A percentile compares a stretch with the other conserved stretches of the same genome.
These are phyloP conservation scores for Neomorphus geoffroyi DNA, from an alignment of 2,797 vertebrate genomes.

Conservation along the genomic window DNA sequence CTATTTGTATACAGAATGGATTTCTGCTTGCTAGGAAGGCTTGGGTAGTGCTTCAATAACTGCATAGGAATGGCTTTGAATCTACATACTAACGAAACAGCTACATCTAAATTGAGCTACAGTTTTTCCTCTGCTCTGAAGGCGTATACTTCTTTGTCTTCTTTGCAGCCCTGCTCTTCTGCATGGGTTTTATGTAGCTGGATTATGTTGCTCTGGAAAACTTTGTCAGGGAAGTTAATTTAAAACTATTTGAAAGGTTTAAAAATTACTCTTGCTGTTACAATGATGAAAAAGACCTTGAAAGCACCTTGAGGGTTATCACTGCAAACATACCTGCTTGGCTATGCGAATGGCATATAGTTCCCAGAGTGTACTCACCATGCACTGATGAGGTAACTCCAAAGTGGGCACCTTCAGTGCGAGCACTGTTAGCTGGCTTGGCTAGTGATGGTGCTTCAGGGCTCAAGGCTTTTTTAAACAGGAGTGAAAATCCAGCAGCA, in stretches of 20 bases:
- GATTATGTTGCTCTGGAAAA: background rate
- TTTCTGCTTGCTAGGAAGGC: background rate
- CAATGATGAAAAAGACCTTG: background rate
- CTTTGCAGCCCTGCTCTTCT: background rate
- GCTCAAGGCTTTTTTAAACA: background rate
- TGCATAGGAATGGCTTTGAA: background rate
- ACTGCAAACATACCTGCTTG: background rate
- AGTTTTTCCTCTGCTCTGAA: background rate
- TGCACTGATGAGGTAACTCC: no score
- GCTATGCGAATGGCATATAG: accelerated
- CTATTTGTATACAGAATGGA: conserved; percentile 10
- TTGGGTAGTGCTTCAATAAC: background rate
- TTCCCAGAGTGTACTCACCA: accelerated
- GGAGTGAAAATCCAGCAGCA: background rate
- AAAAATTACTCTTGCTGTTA: background rate
- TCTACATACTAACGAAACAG: background rate
- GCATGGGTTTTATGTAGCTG: background rate
- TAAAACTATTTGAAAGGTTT: background rate
- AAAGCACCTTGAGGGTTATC: background rate
- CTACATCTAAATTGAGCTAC: background rate
- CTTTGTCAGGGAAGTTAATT: background rate
- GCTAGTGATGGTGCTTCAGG: background rate
- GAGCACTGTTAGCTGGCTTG: background rate
- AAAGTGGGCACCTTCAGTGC: background rate
- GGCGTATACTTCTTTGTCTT: background rate